phyloP scores from a whole-genome alignment of 2,797 vertebrate species.

The Phoebastria nigripes region DNA sequence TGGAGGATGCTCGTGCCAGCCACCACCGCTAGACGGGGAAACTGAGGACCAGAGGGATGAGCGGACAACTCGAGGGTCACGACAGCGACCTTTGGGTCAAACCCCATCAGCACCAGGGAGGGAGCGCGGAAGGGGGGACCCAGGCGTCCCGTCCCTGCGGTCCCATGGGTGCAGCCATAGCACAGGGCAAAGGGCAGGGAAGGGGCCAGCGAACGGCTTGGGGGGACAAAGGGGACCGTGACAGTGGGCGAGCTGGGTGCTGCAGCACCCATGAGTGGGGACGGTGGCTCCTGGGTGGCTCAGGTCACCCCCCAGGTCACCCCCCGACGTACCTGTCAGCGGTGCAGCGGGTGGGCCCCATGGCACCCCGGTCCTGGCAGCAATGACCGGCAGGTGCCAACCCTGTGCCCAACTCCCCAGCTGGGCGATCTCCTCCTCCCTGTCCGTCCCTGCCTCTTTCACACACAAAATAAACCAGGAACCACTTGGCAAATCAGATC shows the following conservation, averaged over 20 bases:
- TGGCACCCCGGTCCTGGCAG: not conserved
- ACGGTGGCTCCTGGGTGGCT: not conserved
- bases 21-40: fast-evolving
- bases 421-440: not conserved
- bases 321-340: not conserved
- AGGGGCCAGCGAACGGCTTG: fast-evolving
- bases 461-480: not conserved
- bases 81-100: fast-evolving
- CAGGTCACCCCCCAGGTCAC: not conserved
- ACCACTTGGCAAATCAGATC: not conserved
- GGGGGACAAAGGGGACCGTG: not conserved
- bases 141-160: fast-evolving
- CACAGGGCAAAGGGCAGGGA: not conserved
- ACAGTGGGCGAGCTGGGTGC: not conserved
- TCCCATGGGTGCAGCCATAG: fast-evolving
- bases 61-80: not conserved
- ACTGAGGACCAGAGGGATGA: not conserved
- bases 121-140: not conserved
- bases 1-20: fast-evolving
- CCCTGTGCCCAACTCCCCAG: not conserved
- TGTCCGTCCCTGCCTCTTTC: not conserved
- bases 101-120: fast-evolving
- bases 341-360: not conserved
- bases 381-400: not conserved
- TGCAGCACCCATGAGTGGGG: not conserved